A percentile compares a stretch with the other conserved stretches of the same genome.
These are phyloP conservation scores for Conger conger DNA, from an alignment of 2,113 vertebrate species.

Conservation along the genomic window DNA sequence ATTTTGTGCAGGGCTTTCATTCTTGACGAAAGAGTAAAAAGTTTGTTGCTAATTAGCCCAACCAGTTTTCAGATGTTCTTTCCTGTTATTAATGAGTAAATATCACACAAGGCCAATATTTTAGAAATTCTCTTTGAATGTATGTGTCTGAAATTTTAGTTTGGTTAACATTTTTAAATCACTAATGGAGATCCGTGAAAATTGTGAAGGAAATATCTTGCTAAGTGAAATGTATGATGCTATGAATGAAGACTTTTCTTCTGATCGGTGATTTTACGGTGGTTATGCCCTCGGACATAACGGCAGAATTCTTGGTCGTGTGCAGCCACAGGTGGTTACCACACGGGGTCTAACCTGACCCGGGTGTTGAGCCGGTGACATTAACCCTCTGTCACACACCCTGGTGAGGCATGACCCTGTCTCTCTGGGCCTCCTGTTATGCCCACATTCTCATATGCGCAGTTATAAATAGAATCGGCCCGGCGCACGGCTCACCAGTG, in stretches of 20 bases:
- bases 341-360: neutral
- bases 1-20: neutral
- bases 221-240: too few relatives aligned
- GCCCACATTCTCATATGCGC: conserved; percentile 23
- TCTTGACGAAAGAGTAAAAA: neutral
- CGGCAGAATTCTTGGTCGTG: conserved; percentile 46
- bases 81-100: too few relatives aligned
- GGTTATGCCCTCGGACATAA: conserved; percentile 25
- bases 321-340: neutral
- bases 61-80: too few relatives aligned
- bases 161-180: too few relatives aligned
- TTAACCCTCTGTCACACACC: neutral
- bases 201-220: too few relatives aligned
- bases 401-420: neutral
- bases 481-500: conserved; percentile 20
- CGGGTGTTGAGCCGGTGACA: conserved; percentile 16
- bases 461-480: conserved; percentile 37
- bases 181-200: too few relatives aligned
- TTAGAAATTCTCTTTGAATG: too few relatives aligned
- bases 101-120: too few relatives aligned
- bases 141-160: too few relatives aligned
- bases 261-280: too few relatives aligned
- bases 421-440: conserved; percentile 2
- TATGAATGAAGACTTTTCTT: too few relatives aligned
- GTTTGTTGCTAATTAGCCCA: too few relatives aligned